Base-by-base conservation (phyloP, 2,113 vertebrate genomes). In the Oncorhynchus gorbuscha region DNA sequence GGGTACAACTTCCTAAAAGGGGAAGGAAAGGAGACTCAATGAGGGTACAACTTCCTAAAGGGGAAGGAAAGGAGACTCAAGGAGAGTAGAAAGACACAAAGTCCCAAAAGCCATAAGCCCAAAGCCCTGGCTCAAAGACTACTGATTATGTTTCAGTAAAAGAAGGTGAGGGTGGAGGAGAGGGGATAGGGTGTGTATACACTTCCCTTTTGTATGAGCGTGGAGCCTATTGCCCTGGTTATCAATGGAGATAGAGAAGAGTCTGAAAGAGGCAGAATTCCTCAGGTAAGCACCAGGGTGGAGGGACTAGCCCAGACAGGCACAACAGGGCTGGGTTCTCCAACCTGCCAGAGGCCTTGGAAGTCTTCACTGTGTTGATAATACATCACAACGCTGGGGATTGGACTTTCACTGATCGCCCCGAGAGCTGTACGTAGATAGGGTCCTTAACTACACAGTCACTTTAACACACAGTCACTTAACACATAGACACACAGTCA, bases 291-390 rank as follows among this genome's bases (percentile, higher is more conserved):
- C 93, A 93, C 85, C 85, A 87, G 83, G 80, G 0, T 0, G 11
- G 39, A 45, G 71, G 76, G 1, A 92, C 94, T 91, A 90, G 96
- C 92, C 92, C 86, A 86, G 13, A 95, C 96, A 96, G 1, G 96
- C 81, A 90, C 69, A 78, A 78, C 78, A 86, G 91, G 90, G 91
- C 90, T 90, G 89, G 91, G 90, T 87, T 84, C 20, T 67, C 26
- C 18, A 3, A 45, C 39, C 75, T 93, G 84, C 92, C 93, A 93
- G 90, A 90, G 90, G 91, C 90, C 79, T 89, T 88, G 85, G 9
- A 90, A 88, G 85, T 82, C 88, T 85, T 90, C 79, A 85, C 84
- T 79, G 88, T 89, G 79, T 91, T 92, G 90, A 88, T 78, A 83
- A 45, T 45, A 45, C 86, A 84, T 87, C 90, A 45, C 39, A 90